A percentile compares a stretch with the other conserved stretches of the same genome.
Conservation (phyloP, 1,140 invertebrate genomes). For the Sinella curviseta region DNA sequence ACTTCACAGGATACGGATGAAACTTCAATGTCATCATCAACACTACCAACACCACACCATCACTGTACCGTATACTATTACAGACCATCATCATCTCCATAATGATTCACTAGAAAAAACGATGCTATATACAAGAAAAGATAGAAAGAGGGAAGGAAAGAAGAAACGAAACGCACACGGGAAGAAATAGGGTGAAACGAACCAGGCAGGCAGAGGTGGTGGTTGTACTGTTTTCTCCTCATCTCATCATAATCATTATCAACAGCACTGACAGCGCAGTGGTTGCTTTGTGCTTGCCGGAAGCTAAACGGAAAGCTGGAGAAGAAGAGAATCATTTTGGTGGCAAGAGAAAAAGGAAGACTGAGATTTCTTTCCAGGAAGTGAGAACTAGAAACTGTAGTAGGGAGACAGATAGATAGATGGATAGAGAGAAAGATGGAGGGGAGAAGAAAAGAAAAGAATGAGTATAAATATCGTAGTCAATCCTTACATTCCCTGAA, state of each 20-base stretch:
- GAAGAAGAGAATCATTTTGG: background rate
- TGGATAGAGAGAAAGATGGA: background rate
- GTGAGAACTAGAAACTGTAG: background rate
- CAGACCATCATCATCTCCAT: conserved; percentile 11
- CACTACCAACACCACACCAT: background rate
- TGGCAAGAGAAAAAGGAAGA: background rate
- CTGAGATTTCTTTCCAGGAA: conserved; percentile 19
- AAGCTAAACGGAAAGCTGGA: conserved; percentile 10
- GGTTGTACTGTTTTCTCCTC: background rate
- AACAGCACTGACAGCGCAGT: background rate
- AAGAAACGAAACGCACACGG: background rate
- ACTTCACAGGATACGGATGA: background rate
- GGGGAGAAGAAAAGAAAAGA: conserved; percentile 4
- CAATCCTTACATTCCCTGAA: conserved; percentile 16
- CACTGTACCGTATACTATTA: background rate
- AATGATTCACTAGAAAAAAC: background rate
- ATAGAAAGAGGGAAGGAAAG: background rate
- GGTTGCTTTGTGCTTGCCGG: background rate
- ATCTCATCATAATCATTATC: conserved; percentile 2
- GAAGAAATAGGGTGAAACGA: background rate
- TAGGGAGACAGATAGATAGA: background rate
- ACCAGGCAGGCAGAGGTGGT: no score
- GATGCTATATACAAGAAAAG: background rate
- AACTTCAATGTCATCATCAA: conserved; percentile 12
- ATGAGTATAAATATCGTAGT: background rate